These are phyloP conservation scores for Stictocephala bisonia DNA, from an alignment of 2,888 invertebrate species.

Conservation along the genomic window DNA sequence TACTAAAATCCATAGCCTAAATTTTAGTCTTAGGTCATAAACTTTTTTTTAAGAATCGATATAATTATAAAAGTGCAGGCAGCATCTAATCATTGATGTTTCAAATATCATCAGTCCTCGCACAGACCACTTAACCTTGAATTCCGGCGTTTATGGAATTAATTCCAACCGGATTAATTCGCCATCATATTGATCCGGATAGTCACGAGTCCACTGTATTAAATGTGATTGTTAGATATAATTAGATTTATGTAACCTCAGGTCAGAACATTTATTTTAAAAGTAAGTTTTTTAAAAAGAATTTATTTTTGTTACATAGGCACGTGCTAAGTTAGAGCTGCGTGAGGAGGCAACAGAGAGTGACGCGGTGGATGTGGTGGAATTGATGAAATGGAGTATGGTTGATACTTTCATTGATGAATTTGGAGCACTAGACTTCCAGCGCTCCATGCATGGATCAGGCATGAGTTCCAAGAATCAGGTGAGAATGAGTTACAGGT, in stretches of 20 bases:
- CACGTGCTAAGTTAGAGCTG: slow-evolving; percentile 88
- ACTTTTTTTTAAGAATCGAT: too few species aligned
- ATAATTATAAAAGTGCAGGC: too few species aligned
- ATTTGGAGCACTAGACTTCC: slow-evolving; percentile 72
- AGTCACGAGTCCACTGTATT: too few species aligned
- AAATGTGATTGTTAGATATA: too few species aligned
- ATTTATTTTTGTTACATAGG: too few species aligned
- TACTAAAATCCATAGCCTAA: too few species aligned
- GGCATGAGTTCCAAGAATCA: slow-evolving; percentile 78
- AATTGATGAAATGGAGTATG: slow-evolving; percentile 84
- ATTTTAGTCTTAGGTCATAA: too few species aligned
- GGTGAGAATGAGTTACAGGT: slow-evolving; percentile 64
- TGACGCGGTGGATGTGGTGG: slow-evolving; percentile 89
- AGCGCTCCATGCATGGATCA: slow-evolving; percentile 75
- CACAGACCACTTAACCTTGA: too few species aligned
- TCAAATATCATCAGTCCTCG: too few species aligned
- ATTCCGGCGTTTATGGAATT: not conserved
- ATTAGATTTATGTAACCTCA: too few species aligned
- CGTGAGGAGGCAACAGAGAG: slow-evolving; percentile 80
- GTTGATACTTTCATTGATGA: slow-evolving; percentile 81
- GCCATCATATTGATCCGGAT: not conserved
- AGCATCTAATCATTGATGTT: too few species aligned
- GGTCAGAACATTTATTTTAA: too few species aligned
- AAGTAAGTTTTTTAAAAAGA: not conserved
- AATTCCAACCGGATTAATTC: not conserved